Base-by-base conservation (phyloP, 2,113 vertebrate species). In the Gobius niger region DNA sequence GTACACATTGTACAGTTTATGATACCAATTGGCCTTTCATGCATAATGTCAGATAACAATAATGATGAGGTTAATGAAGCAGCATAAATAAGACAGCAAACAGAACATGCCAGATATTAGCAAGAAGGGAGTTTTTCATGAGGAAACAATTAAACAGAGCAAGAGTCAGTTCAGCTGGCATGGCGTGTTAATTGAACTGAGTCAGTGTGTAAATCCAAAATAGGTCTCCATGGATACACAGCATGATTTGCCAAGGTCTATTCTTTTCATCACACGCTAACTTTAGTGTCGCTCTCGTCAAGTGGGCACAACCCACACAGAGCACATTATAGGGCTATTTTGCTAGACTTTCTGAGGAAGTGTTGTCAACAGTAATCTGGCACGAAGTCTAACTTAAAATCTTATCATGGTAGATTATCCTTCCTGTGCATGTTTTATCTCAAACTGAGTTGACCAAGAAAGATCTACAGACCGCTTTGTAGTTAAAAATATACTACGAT, bases 151-250 rank as follows among this genome's bases (percentile, higher is more conserved):
- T 34, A 34, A 34, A 34, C 24, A 34, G 24, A 34, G 24, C 24
- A 34, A 34, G 5, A 2, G 24, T 34, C 24, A 34, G 2, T 34
- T 34, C 24, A 34, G 24, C 24, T 24, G 24, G 24, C 24, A 24
- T 24, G 24, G 3, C 24, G 2, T 50, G 2, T 50, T 2, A 65
- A 8, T 15, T 44, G 9, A 52, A 16, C 14, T 75, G 76, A 79
- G 52, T 88, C 81, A 56, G 12, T 46, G 49, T 7, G 0, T 75
- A 70, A 72, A 81, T 84, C 75, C 68, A 60, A 61, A 67, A 12
- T 52, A 41, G 53, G 63, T 87, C 65, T 76, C 82, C 87, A 85
- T 87, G 83, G 85, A 77, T 70, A 83, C 81, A 54, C 56, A n/a
- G 41, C 0, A 7, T 47, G 42, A 47, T 24, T 47, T 47, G 47